Evolutionary conservation across 2,888 invertebrate genomes (phyloP), one percentile per base, ranked within the genome.

Genomic region (Drosophila demipolita): DNA sequence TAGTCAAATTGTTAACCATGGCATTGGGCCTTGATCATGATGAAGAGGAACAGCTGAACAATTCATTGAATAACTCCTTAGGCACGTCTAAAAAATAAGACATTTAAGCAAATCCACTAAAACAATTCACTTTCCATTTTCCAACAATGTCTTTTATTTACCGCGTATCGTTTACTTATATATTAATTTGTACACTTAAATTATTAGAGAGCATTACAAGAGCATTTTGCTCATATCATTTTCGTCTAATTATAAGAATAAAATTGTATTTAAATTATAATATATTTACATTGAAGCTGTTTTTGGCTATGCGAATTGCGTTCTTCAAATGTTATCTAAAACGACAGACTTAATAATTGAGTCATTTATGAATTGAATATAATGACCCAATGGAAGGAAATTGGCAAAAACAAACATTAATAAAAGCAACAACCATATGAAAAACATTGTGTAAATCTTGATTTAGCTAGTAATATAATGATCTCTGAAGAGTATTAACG

Each of bases 1-100:
- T 98, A 11, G 95, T 97, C 17, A 95, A 96, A 73, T 93, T 98
- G 78, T 93, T 98, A 65, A 97, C 97, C 55, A 95, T 96, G 83
- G 97, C 96, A 0, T 93, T 97, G 42, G 97, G 97, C 0, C 94
- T 97, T 33, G 93, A 92, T 50, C 89, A 92, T 52, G 82, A 90
- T 9, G 91, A 90, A 61, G 90, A 92, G 68, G 91, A 84, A 63
- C 88, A 69, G 72, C 75, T 86, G 66, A 91, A 89, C 59, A 86
- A 86, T 57, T 92, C 85, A 36, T 82, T 91, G 35, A 91, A 91
- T 63, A 90, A 65, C 57, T 88, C 91, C 15, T 59, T 87, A 35
- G 78, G 76, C 36, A 79, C 90, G 38, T 76, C 87, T 54, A 73
- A 83, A 50, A 89, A 91, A 66, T 90, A 91, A 76, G 58, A 29